Evolutionary conservation across 2,888 invertebrate genomes (phyloP), one percentile per base, ranked within the genome.

Genomic region (Gerris lacustris): DNA sequence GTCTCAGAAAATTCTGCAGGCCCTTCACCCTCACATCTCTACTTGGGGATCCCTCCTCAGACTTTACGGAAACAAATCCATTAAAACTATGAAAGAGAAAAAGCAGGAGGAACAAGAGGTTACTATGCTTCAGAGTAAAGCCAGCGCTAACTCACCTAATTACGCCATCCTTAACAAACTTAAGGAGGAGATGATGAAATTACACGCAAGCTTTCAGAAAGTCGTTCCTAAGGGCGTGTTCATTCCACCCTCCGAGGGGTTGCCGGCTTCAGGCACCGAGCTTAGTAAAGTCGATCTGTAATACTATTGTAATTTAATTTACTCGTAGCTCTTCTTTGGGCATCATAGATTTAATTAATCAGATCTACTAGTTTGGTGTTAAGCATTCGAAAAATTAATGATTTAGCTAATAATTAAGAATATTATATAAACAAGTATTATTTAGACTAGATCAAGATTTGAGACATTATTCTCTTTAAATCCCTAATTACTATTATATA

Each of bases 41-140:
- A 94, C 91, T 2, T 97, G 97, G 95, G 97, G 97, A 70, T 94
- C 96, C 0, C 84, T 98, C 66, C 82, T 98, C 9, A 87, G 96
- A 0, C 84, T 98, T 47, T 98, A 98, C 81, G 96, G 95, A 69
- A 94, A 92, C 77, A 88, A 91, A 63, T 94, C 94, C 6, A 90
- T 93, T 18, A 94, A 94, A 80, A 91, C 90, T 73, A 90, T 93
- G 78, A 93, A 94, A 79, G 94, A 95, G 80, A 93, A 92, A 82
- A 95, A 94, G 81, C 85, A 91, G 76, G 90, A 94, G 77, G 94
- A 95, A 77, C 94, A 94, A 79, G 92, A 94, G 82, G 94, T 95
- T 71, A 95, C 95, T 0, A 85, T 92, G 55, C 82, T 95, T n/a
- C 91, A 91, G 79, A 89, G 91, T 78, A 90, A 92, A 81, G 94